Percentiles rank a stretch among this genome's conserved stretches.
Evolutionary conservation across 2,797 vertebrate genomes (phyloP).

Genomic region (Rhodeus uyekii): DNA sequence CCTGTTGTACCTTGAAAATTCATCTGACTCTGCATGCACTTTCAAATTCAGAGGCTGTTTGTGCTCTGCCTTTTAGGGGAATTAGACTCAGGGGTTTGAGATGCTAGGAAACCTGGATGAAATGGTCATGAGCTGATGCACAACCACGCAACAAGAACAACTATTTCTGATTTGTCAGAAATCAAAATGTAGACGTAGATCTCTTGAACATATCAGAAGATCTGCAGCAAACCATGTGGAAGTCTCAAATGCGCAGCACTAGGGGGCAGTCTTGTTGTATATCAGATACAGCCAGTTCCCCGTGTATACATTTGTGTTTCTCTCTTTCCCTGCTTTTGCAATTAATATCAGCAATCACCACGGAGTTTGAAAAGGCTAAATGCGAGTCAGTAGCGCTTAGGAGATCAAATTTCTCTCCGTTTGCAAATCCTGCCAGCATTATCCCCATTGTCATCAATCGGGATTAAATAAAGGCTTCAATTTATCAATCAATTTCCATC

Average conservation of each 20-base stretch:
- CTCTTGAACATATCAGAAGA: constrained; percentile 25
- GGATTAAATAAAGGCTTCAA: constrained; percentile 57
- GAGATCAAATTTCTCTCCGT: constrained; percentile 59
- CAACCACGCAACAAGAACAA: background rate
- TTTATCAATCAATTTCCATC: constrained; percentile 56
- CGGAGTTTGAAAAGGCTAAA: constrained; percentile 49
- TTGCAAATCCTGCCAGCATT: constrained; percentile 55
- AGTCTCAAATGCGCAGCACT: constrained; percentile 37
- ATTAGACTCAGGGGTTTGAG: background rate
- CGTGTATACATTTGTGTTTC: background rate
- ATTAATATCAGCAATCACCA: constrained; percentile 41
- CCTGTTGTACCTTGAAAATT: constrained; percentile 13
- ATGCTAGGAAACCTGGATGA: background rate
- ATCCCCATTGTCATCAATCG: constrained; percentile 47
- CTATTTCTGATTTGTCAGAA: background rate
- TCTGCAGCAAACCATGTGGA: background rate
- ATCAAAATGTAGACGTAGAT: constrained; percentile 31
- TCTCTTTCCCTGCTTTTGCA: background rate
- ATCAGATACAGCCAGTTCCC: background rate
- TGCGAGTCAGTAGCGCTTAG: constrained; percentile 52
- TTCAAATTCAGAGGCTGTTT: background rate
- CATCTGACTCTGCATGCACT: background rate
- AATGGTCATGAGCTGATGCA: background rate
- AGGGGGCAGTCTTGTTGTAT: constrained; percentile 58
- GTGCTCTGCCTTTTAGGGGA: background rate